A percentile compares a stretch with the other conserved stretches of the same genome.
Evolutionary conservation across 2,888 invertebrate species (phyloP).

Genomic region (Lydus trimaculatus): DNA sequence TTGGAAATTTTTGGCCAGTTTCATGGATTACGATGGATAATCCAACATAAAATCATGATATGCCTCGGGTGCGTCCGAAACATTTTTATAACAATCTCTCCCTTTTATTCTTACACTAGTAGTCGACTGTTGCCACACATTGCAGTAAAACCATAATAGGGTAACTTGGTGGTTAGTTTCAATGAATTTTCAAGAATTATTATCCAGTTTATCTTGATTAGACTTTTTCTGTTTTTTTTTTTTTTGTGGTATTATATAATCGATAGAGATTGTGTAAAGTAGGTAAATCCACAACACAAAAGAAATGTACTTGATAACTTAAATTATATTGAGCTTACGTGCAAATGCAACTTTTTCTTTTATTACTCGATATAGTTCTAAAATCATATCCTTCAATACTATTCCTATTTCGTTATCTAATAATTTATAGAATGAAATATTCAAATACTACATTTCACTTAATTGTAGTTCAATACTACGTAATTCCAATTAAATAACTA

Average conservation of each 20-base stretch:
- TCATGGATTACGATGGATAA: conserved; percentile 18
- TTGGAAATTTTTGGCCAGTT: conserved; percentile 9
- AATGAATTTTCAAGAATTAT: background rate
- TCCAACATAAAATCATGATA: conserved; percentile 8
- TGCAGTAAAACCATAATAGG: background rate
- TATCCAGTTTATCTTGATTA: background rate
- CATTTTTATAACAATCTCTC: background rate
- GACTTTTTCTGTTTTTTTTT: background rate
- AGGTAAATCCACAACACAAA: background rate
- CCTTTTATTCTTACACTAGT: background rate
- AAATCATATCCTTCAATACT: too few relatives aligned
- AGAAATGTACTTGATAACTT: background rate
- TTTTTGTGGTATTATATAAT: background rate
- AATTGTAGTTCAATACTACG: background rate
- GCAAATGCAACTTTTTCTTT: background rate
- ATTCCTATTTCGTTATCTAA: too few relatives aligned
- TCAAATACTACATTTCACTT: background rate
- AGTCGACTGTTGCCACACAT: background rate
- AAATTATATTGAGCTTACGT: background rate
- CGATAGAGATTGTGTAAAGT: background rate
- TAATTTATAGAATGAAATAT: background rate
- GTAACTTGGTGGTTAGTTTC: background rate
- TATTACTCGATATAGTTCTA: too few relatives aligned
- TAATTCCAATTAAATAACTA: background rate
- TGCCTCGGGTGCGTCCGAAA: background rate